A percentile compares a stretch with the other conserved stretches of the same genome.
phyloP scores from a whole-genome alignment of 2,113 vertebrate species.

The Oceanodroma tethys region DNA sequence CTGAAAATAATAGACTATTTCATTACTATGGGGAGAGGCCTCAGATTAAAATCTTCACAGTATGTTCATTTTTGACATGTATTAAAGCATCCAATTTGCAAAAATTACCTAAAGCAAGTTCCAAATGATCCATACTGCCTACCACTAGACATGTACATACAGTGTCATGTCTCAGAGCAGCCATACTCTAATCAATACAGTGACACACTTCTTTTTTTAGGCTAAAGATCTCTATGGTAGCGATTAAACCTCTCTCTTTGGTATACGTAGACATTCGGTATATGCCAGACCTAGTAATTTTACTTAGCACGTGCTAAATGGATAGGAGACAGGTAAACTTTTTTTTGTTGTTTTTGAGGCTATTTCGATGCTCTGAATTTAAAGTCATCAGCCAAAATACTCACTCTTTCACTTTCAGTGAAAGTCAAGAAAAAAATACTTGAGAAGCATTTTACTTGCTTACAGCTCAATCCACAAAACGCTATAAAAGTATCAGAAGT shows the following conservation, averaged over 20 bases:
- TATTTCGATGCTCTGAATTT: neutral
- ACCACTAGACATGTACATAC: neutral
- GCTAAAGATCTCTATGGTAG: neutral
- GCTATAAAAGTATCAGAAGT: neutral
- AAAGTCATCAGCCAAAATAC: neutral
- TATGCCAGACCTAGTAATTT: neutral
- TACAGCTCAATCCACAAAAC: neutral
- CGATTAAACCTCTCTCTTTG: neutral
- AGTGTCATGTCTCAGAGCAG: neutral
- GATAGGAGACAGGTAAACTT: neutral
- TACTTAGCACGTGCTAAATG: neutral
- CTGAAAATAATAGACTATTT: neutral
- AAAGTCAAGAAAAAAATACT: neutral
- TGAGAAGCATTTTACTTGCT: slow-evolving; percentile 2
- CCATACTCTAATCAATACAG: neutral
- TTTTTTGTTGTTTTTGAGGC: neutral
- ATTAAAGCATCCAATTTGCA: neutral
- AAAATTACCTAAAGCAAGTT: neutral
- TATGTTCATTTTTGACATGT: neutral
- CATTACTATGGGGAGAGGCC: neutral
- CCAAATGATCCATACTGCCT: neutral
- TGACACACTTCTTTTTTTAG: neutral
- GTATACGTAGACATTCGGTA: neutral
- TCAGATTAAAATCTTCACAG: neutral
- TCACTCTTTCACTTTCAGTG: neutral